Percentiles rank a stretch among this genome's conserved stretches.
Conservation (phyloP, 2,888 invertebrate genomes). For the Hyles lineata region DNA sequence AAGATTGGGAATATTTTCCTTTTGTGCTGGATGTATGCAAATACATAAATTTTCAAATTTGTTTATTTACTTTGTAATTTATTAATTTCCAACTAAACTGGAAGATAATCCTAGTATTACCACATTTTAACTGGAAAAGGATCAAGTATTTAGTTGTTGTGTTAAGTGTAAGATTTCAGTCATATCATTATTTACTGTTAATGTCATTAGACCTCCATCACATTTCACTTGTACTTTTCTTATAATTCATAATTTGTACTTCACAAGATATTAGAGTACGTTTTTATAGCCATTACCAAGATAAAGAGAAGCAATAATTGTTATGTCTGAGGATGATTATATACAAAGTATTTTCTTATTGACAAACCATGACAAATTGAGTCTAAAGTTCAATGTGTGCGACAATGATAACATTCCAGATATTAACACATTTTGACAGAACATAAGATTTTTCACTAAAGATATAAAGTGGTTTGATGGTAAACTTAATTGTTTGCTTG, state of each 20-base stretch:
- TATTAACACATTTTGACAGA: background rate
- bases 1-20: background rate
- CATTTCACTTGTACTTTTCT: slow-evolving; percentile 3
- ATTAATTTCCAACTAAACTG: background rate
- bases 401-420: slow-evolving; percentile 14
- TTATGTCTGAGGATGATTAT: background rate
- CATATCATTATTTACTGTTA: background rate
- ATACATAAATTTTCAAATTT: background rate
- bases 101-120: slow-evolving; percentile 1
- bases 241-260: background rate
- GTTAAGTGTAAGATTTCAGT: slow-evolving; percentile 16
- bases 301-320: background rate
- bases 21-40: background rate
- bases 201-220: background rate
- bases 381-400: background rate
- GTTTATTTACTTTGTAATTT: slow-evolving; percentile 14
- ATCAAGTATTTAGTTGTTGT: background rate
- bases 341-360: background rate
- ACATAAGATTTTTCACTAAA: background rate
- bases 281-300: background rate
- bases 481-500: background rate
- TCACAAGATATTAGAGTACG: background rate
- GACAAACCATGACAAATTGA: slow-evolving; percentile 3
- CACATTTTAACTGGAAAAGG: slow-evolving; percentile 8
- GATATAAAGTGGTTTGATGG: background rate